phyloP scores from a whole-genome alignment of 1,140 invertebrate species.

The Chrysopa pallens region DNA sequence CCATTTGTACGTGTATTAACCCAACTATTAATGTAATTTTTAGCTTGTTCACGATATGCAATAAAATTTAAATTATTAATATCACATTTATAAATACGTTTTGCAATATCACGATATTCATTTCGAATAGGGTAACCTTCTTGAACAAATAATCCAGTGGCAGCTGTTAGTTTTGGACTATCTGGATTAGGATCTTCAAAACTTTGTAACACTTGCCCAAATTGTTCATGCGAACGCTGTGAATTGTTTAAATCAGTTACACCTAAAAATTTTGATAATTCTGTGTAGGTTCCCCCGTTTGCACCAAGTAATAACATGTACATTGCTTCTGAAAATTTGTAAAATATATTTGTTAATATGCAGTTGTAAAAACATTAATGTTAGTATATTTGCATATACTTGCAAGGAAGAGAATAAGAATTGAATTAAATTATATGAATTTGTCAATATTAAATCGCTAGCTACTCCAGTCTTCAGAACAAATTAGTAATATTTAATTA shows the following conservation, averaged over 20 bases:
- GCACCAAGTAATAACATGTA: too few relatives aligned
- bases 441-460: too few relatives aligned
- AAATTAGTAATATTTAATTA: too few relatives aligned
- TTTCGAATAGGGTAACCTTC: slow-evolving; percentile 30
- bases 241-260: slow-evolving; percentile 19
- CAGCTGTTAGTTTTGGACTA: slow-evolving; percentile 15
- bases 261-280: too few relatives aligned
- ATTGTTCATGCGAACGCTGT: slow-evolving; percentile 34
- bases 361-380: too few relatives aligned
- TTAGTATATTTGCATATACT: too few relatives aligned
- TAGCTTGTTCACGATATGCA: slow-evolving; percentile 20
- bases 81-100: slow-evolving; percentile 32
- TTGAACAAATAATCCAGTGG: slow-evolving; percentile 38
- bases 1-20: slow-evolving; percentile 38
- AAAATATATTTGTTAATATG: too few relatives aligned
- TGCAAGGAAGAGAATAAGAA: too few relatives aligned
- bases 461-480: too few relatives aligned
- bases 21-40: slow-evolving; percentile 43
- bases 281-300: too few relatives aligned
- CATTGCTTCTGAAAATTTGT: too few relatives aligned
- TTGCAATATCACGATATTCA: slow-evolving; percentile 28
- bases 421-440: too few relatives aligned
- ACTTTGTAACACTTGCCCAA: slow-evolving; percentile 28
- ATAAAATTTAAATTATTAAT: slow-evolving; percentile 35
- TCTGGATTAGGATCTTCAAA: slow-evolving; percentile 17